Evolutionary conservation across 2,888 invertebrate genomes (phyloP).

Genomic region (Mythimna vitellina): DNA sequence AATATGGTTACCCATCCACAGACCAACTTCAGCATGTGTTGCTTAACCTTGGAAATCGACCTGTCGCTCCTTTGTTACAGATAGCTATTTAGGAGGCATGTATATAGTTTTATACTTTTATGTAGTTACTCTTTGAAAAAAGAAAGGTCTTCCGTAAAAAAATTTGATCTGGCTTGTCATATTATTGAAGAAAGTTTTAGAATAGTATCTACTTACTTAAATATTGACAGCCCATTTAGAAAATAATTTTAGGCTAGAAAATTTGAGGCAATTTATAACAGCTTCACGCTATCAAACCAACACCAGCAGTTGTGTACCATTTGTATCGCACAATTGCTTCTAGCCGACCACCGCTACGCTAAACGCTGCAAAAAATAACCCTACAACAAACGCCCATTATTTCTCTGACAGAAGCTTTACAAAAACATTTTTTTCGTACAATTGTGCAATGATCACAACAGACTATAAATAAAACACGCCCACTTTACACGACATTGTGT

Average conservation of each 20-base stretch:
- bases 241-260: not conserved
- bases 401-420: conserved; percentile 70
- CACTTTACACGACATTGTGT: conserved; percentile 69
- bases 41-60: too few relatives aligned
- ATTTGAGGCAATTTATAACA: not conserved
- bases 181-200: too few relatives aligned
- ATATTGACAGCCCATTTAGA: not conserved
- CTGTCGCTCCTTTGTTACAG: too few relatives aligned
- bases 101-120: too few relatives aligned
- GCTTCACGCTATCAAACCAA: conserved; percentile 10
- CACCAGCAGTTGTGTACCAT: not conserved
- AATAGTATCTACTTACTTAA: not conserved
- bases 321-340: conserved; percentile 49
- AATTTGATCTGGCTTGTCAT: too few relatives aligned
- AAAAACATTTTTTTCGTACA: conserved; percentile 71
- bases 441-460: conserved; percentile 85
- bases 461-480: conserved; percentile 86
- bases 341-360: conserved; percentile 49
- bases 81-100: too few relatives aligned
- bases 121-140: too few relatives aligned
- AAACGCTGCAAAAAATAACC: conserved; percentile 63
- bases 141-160: too few relatives aligned
- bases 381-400: conserved; percentile 71
- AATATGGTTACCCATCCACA: too few relatives aligned
- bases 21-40: too few relatives aligned